Evolutionary conservation across 2,797 vertebrate species (phyloP), one percentile per base, ranked within the genome.

Genomic region (Thunnus albacares): DNA sequence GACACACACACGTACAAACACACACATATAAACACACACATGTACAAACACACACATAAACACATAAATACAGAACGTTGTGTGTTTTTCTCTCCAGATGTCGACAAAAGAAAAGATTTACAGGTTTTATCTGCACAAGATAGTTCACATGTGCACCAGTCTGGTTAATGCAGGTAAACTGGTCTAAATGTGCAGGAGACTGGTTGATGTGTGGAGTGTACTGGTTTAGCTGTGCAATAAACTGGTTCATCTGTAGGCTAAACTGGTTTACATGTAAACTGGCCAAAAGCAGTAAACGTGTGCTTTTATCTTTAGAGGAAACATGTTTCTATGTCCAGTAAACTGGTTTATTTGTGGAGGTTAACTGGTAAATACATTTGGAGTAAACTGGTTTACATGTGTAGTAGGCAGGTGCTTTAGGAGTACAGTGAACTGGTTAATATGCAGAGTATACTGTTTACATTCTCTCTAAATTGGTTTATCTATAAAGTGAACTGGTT

Each of bases 1-100:
- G 24, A 81, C 65, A 64, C 49, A 82, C 55, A 55, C 28, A 51
- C 3, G 53, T n/a, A 71, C 45, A 62, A 10, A 51, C 14, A 77
- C 28, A 64, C 63, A 64, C 63, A 70, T 9, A 57, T 3, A 47
- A 15, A 67, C 5, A 60, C 20, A 75, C 2, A 63, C 58, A 52
- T n/a, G 43, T 4, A 49, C 45, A 47, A 4, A 47, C 45, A 47
- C 45, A 47, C 45, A 22, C 20, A 52, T 6, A 24, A 10, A 49
- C 47, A 30, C 28, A 33, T 30, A 30, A 30, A 30, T 5, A 30
- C 30, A 33, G 5, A 33, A 1, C 14, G 43, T 15, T 45, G 12
- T 45, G 45, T 47, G 45, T 47, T 38, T 38, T 38, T 38, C 9
- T 10, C 35, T 38, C 35, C 30, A 33, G 30, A 30, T 30, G 28